Percentiles rank a stretch among this genome's conserved stretches.
phyloP scores from a whole-genome alignment of 2,797 vertebrate genomes.

The Betta splendens region DNA sequence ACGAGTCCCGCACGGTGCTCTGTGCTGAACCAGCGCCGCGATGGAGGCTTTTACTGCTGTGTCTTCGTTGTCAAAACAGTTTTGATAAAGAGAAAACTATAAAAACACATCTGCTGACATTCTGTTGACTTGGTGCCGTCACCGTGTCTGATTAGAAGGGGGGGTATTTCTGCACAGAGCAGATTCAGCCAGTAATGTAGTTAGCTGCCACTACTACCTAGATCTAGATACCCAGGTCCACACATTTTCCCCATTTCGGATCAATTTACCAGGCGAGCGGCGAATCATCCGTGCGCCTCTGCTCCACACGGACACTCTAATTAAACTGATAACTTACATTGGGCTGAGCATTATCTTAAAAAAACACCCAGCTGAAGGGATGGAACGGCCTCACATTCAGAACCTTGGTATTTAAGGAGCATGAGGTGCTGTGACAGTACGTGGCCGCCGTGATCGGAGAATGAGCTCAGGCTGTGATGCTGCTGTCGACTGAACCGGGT shows the following conservation, averaged over 20 bases:
- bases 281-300: constrained; percentile 55
- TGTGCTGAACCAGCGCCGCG: not conserved
- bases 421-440: constrained; percentile 1
- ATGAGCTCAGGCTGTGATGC: constrained; percentile 3
- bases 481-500: constrained; percentile 10
- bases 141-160: constrained; percentile 30
- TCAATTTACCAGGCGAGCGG: constrained; percentile 65
- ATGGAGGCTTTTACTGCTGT: no score
- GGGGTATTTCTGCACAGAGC: constrained; percentile 47
- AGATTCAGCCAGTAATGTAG: constrained; percentile 58
- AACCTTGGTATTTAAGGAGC: not conserved
- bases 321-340: constrained; percentile 50
- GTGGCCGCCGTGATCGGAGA: constrained; percentile 6
- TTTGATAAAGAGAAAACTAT: not conserved
- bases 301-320: constrained; percentile 43
- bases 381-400: not conserved
- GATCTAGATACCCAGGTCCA: constrained; percentile 68
- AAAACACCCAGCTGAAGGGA: not conserved
- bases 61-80: no score
- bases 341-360: constrained; percentile 1
- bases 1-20: not conserved
- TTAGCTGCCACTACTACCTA: constrained; percentile 49
- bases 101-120: constrained; percentile 1
- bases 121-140: constrained; percentile 21
- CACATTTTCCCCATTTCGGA: constrained; percentile 67